A percentile compares a stretch with the other conserved stretches of the same genome.
These are phyloP conservation scores for Teinopalpus imperialis DNA, from an alignment of 2,888 invertebrate species.

Conservation along the genomic window DNA sequence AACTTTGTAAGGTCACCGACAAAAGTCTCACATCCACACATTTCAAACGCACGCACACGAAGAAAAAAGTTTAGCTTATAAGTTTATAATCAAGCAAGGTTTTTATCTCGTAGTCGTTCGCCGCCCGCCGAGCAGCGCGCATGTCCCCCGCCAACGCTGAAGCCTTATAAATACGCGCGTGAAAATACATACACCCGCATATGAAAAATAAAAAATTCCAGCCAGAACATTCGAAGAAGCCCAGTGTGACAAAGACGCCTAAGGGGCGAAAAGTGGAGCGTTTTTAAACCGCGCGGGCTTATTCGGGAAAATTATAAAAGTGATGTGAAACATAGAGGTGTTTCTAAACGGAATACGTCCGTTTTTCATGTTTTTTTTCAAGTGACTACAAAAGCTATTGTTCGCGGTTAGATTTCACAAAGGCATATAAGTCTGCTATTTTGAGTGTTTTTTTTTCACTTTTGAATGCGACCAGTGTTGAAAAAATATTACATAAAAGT, in stretches of 20 bases:
- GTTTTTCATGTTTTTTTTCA: slow-evolving; percentile 57
- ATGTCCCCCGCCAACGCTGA: slow-evolving; percentile 61
- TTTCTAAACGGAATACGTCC: slow-evolving; percentile 61
- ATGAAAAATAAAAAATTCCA: slow-evolving; percentile 51
- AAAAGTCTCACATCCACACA: slow-evolving; percentile 67
- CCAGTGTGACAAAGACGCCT: slow-evolving; percentile 53
- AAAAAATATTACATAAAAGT: slow-evolving; percentile 75
- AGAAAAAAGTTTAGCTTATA: slow-evolving; percentile 79
- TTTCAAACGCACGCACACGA: slow-evolving; percentile 68
- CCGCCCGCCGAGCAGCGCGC: slow-evolving; percentile 71
- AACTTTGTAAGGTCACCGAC: slow-evolving; percentile 71
- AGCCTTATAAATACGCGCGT: slow-evolving; percentile 62
- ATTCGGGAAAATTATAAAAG: slow-evolving; percentile 74
- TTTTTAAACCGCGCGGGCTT: slow-evolving; percentile 53
- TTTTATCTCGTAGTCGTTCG: slow-evolving; percentile 80
- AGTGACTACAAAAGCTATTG: slow-evolving; percentile 77
- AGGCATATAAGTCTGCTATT: slow-evolving; percentile 64
- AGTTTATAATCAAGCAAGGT: slow-evolving; percentile 80
- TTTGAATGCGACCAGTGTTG: slow-evolving; percentile 72
- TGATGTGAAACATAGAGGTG: slow-evolving; percentile 68
- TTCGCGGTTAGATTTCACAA: slow-evolving; percentile 56
- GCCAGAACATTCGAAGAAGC: slow-evolving; percentile 46
- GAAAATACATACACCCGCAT: slow-evolving; percentile 53
- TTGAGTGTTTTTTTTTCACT: slow-evolving; percentile 66
- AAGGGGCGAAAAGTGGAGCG: slow-evolving; percentile 52